Base-by-base conservation (phyloP, 2,888 invertebrate species). In the Horisme vitalbata region DNA sequence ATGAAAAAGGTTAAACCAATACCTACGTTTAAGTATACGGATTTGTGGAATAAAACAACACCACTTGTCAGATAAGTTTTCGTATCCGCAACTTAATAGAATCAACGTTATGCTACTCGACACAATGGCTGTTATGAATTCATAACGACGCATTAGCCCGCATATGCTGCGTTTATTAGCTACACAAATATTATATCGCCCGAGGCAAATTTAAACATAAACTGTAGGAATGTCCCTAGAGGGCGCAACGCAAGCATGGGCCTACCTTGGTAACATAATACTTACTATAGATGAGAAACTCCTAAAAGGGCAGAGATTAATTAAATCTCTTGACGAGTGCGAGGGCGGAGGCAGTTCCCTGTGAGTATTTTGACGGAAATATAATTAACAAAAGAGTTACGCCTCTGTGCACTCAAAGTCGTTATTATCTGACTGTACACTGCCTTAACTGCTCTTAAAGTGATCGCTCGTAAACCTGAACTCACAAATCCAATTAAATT, bases 91-190 rank as follows among this genome's bases (percentile, higher is more conserved):
- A 66, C 62, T 73, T 78, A 81, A 83, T 80, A 81, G 74, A 83
- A 81, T 83, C 76, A 80, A 76, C 79, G 74, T 68, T 68, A 63
- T 68, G 72, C 73, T 68, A 71, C 78, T 76, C 74, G 65, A 73
- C 72, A 82, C 83, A 83, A 81, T 80, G 68, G 68, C 65, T 71
- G 83, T 75, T 80, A 80, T 83, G 84, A 84, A 84, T 84, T 82
- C 75, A 59, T 83, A 83, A 84, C 78, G 75, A 82, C 75, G 71
- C 70, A 83, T 84, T 79, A 82, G 77, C 75, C 73, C 69, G 72
- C 75, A 74, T 75, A 75, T 77, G 73, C 74, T 75, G 65, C 68
- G 75, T 76, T 79, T 81, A 82, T 81, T 83, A 79, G 71, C 73
- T 68, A 66, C 62, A 80, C 74, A 79, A 76, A 79, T 76, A 75